Evolutionary conservation across 2,888 invertebrate genomes (phyloP).

Genomic region (Aleiodes leptofemur): DNA sequence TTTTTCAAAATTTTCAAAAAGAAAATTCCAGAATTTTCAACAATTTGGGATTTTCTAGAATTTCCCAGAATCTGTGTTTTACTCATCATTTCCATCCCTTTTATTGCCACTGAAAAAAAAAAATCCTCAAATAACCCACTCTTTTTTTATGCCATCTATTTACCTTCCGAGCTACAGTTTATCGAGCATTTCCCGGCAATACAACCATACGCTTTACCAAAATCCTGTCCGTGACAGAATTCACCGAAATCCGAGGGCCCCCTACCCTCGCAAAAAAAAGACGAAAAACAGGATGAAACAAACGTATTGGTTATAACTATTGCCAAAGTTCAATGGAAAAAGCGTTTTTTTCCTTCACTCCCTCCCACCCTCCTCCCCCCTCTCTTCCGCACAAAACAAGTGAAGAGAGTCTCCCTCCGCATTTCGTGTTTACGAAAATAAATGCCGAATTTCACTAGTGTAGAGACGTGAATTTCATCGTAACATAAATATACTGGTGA

Average conservation of each 20-base stretch:
- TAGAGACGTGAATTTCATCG: constrained; percentile 39
- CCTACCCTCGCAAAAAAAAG: constrained; percentile 10
- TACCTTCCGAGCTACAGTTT: background rate
- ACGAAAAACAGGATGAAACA: background rate
- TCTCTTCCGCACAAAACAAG: background rate
- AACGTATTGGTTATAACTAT: no score
- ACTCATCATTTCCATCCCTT: background rate
- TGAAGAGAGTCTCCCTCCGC: constrained; percentile 8
- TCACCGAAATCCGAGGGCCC: no score
- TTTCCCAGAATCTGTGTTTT: background rate
- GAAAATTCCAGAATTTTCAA: background rate
- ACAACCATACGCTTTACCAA: no score
- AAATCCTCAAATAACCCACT: background rate
- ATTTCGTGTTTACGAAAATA: constrained; percentile 17
- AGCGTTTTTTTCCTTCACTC: constrained; percentile 11
- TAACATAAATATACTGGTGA: constrained; percentile 11
- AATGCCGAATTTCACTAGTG: constrained; percentile 19
- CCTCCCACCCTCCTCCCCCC: background rate
- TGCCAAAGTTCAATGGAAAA: no score
- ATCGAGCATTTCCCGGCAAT: no score
- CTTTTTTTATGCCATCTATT: no score
- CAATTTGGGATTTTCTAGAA: background rate
- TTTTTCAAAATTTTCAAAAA: no score
- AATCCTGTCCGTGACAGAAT: no score
- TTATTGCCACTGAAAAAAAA: background rate